Conservation (phyloP, 2,113 vertebrate genomes). For the Paratilapia polleni region DNA sequence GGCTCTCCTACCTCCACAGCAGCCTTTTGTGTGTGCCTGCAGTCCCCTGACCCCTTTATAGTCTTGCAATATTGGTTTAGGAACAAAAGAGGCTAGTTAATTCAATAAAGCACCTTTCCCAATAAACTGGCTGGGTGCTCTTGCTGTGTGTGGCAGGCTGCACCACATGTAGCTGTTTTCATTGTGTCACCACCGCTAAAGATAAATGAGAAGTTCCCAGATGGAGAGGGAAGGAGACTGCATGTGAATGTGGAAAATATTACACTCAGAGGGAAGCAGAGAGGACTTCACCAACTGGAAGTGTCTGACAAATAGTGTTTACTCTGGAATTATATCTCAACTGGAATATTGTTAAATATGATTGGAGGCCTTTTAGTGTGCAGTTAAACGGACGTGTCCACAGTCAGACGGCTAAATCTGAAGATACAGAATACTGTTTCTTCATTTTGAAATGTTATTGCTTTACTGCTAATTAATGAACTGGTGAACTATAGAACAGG, state of each 20-base stretch:
- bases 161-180: slow-evolving; percentile 63
- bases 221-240: slow-evolving; percentile 25
- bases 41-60: slow-evolving; percentile 66
- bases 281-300: slow-evolving; percentile 11
- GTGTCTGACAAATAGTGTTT: slow-evolving; percentile 38
- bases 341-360: background rate
- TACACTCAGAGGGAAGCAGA: background rate
- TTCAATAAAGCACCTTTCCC: slow-evolving; percentile 72
- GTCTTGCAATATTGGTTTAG: slow-evolving; percentile 63
- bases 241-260: slow-evolving; percentile 28
- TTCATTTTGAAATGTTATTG: background rate
- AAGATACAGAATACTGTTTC: background rate
- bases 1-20: slow-evolving; percentile 67
- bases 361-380: background rate
- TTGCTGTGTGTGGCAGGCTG: slow-evolving; percentile 52
- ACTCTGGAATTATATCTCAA: slow-evolving; percentile 23
- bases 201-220: slow-evolving; percentile 54
- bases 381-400: background rate
- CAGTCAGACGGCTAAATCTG: background rate
- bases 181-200: slow-evolving; percentile 58
- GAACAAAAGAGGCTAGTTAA: slow-evolving; percentile 71
- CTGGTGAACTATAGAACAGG: background rate
- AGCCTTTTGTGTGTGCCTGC: slow-evolving; percentile 67
- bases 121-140: slow-evolving; percentile 54
- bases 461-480: background rate